Evolutionary conservation across 2,113 vertebrate species (phyloP), one percentile per base, ranked within the genome.

Genomic region (Oncorhynchus gorbuscha): DNA sequence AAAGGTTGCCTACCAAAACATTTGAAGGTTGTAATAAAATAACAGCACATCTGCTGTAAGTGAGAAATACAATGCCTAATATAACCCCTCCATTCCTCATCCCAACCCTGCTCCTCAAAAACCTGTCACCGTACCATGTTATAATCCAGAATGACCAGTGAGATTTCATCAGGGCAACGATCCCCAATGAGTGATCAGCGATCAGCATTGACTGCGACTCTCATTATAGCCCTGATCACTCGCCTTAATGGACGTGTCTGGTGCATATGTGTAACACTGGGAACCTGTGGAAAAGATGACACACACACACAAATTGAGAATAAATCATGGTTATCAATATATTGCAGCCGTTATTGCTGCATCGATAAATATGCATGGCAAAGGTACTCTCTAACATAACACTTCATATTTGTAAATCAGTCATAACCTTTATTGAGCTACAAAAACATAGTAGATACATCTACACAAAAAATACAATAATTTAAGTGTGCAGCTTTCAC

Each of bases 151-250:
- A 18, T 62, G 72, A 72, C 72, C n/a, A 39, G 3, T 55, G 51
- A 22, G 72, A 69, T 69, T 58, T 69, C 39, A 65, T 77, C 71
- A 68, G 62, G 61, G 61, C 71, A 78, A 66, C 18, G 48, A 48
- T 77, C 45, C 59, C 80, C 62, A 81, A 78, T 45, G 18, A 71
- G 73, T 67, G 76, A 78, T 72, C 73, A 45, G 76, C 62, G 58
- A 78, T 78, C 72, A 71, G 70, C 72, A 71, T 71, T 66, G 45
- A 77, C 80, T 61, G 39, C 75, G 49, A 55, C 39, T 69, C 75
- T 77, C 68, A 77, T 77, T 77, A 81, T 6, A 65, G 67, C 24
- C 8, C 0, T 49, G 71, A 80, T 76, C 73, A 69, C 62, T 66
- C 8, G 13, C 74, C 20, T 14, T 58, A 73, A 73, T 28, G 24